phyloP scores from a whole-genome alignment of 2,113 vertebrate species.

The Mustela lutreola region DNA sequence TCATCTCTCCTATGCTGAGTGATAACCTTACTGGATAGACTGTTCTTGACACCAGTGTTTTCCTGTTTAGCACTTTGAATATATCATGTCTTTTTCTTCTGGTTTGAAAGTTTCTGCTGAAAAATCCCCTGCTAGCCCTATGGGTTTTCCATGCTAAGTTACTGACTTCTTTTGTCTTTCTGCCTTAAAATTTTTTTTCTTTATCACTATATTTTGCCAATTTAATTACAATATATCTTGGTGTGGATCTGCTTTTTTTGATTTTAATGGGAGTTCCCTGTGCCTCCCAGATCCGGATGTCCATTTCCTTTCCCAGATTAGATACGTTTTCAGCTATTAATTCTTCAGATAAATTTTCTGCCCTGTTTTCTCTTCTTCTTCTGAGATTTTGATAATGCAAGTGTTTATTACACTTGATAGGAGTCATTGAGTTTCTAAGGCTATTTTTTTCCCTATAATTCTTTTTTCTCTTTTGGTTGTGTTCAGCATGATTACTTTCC shows the following conservation, averaged over 20 bases:
- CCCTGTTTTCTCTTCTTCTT: background rate
- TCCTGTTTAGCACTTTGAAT: background rate
- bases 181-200: background rate
- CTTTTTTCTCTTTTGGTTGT: background rate
- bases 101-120: background rate
- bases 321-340: background rate
- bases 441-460: background rate
- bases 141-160: background rate
- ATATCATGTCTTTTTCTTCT: background rate
- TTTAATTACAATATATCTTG: background rate
- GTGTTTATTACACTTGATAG: background rate
- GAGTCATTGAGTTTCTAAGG: background rate
- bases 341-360: background rate
- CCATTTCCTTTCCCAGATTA: background rate
- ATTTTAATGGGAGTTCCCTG: background rate
- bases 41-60: background rate
- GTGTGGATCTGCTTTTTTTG: background rate
- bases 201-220: background rate
- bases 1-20: background rate
- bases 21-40: background rate
- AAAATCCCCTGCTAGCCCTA: background rate
- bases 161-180: background rate
- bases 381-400: background rate
- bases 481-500: background rate
- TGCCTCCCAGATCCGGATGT: background rate